A percentile compares a stretch with the other conserved stretches of the same genome.
Conservation (phyloP, 2,888 invertebrate species). For the Cerceris ruficornis region DNA sequence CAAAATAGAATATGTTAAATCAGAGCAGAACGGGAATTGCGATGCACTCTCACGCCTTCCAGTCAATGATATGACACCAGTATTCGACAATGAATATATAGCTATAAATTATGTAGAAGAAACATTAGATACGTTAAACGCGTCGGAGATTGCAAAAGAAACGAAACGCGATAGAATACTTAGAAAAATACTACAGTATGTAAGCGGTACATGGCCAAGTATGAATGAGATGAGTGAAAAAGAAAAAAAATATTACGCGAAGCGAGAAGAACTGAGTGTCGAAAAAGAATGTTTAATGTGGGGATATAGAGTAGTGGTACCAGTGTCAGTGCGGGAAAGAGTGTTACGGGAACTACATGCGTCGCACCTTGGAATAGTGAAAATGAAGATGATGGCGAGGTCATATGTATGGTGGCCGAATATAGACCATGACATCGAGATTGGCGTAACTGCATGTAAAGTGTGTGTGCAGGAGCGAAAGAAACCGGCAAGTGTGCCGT, state of each 20-base stretch:
- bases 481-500: constrained; percentile 9
- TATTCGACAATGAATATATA: constrained; percentile 4
- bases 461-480: constrained; percentile 16
- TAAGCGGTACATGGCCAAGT: constrained; percentile 21
- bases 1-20: constrained; percentile 44
- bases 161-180: constrained; percentile 37
- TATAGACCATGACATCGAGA: constrained; percentile 30
- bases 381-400: constrained; percentile 35
- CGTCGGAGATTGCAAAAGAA: constrained; percentile 26
- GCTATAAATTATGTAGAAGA: constrained; percentile 12
- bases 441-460: neutral
- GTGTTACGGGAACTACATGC: constrained; percentile 30
- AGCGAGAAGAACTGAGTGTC: constrained; percentile 31
- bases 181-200: constrained; percentile 26
- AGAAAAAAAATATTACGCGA: constrained; percentile 27
- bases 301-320: constrained; percentile 5
- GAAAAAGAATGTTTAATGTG: constrained; percentile 36
- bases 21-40: constrained; percentile 39
- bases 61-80: constrained; percentile 14
- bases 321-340: too few species aligned
- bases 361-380: constrained; percentile 22
- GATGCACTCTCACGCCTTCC: constrained; percentile 43
- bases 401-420: constrained; percentile 39
- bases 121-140: constrained; percentile 4
- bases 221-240: constrained; percentile 13